Evolutionary conservation across 2,797 vertebrate genomes (phyloP), one percentile per base, ranked within the genome.

Genomic region (Caiman crocodilus): DNA sequence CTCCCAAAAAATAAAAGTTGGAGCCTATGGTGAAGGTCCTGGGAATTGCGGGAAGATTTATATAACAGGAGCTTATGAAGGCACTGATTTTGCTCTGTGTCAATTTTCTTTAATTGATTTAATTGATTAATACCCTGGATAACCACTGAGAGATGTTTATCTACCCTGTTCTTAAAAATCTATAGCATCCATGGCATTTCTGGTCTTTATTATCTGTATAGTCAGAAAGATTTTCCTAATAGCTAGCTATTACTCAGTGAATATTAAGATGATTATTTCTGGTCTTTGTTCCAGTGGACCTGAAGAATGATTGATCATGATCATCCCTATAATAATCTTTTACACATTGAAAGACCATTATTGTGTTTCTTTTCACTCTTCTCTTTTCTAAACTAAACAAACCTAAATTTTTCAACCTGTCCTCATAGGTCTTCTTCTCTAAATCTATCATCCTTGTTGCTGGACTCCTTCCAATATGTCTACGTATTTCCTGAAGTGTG

Each of bases 251-350:
- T 76, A n/a, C 74, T 42, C 2, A 0, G 84, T 95, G 65, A 94
- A 96, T 95, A 96, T 96, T 95, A 96, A 95, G 60, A 91, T 95
- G 94, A 95, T 96, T 96, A 95, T 92, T 95, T 96, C 95, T 94
- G 0, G 0, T 95, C 90, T 94, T 95, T 89, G 67, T 94, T 95
- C 93, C 96, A 93, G 94, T 90, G 96, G 96, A 96, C 91, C 94
- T 84, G 55, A 67, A 95, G 95, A 96, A 95, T 90, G 96, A 96
- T 95, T 59, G 90, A 78, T 78, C 78, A 18, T 96, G 94, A 95
- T 96, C 95, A 96, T 95, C 90, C 85, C 80, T 80, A 95, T 94
- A 96, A 93, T 95, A 94, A 13, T 92, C 73, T 96, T 95, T 94
- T 94, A 94, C 90, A 91, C 93, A 91, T 94, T 96, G 94, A 95